phyloP scores from a whole-genome alignment of 2,113 vertebrate species.

The Amblyopsis rosae region DNA sequence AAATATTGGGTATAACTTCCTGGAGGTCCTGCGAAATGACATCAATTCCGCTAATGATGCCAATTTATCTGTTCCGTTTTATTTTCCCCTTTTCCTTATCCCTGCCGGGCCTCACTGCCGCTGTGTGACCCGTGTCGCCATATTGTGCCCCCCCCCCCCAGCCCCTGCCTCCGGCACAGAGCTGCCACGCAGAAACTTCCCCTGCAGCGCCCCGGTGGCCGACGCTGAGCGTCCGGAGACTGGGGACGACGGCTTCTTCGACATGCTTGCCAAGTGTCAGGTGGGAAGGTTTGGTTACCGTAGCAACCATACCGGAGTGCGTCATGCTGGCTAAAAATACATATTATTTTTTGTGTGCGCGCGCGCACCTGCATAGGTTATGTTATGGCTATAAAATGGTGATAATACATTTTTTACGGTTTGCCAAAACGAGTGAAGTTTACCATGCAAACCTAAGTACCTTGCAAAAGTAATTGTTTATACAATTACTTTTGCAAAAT shows the following conservation, averaged over 20 bases:
- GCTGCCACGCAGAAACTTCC: slow-evolving; percentile 58
- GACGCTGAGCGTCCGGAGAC: slow-evolving; percentile 67
- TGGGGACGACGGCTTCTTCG: slow-evolving; percentile 91
- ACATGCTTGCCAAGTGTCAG: slow-evolving; percentile 91
- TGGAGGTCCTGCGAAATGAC: too few species aligned
- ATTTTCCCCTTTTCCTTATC: too few species aligned
- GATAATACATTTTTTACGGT: too few species aligned
- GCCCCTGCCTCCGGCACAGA: slow-evolving; percentile 41
- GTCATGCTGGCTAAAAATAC: not conserved
- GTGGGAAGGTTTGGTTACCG: slow-evolving; percentile 55
- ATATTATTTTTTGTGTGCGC: not conserved
- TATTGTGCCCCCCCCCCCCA: slow-evolving; percentile 14
- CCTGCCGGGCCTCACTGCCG: not conserved
- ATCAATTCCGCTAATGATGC: too few species aligned
- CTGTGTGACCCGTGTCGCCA: not conserved
- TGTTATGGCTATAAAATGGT: too few species aligned
- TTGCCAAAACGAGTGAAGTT: too few species aligned
- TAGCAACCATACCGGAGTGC: not conserved
- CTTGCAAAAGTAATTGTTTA: too few species aligned
- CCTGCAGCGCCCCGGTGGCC: slow-evolving; percentile 77
- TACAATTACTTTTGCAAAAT: too few species aligned
- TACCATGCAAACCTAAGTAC: too few species aligned
- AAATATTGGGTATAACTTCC: not conserved
- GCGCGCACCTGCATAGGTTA: not conserved
- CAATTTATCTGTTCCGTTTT: too few species aligned